Conservation (phyloP, 2,797 vertebrate genomes). For the Kryptopterus vitreolus region DNA sequence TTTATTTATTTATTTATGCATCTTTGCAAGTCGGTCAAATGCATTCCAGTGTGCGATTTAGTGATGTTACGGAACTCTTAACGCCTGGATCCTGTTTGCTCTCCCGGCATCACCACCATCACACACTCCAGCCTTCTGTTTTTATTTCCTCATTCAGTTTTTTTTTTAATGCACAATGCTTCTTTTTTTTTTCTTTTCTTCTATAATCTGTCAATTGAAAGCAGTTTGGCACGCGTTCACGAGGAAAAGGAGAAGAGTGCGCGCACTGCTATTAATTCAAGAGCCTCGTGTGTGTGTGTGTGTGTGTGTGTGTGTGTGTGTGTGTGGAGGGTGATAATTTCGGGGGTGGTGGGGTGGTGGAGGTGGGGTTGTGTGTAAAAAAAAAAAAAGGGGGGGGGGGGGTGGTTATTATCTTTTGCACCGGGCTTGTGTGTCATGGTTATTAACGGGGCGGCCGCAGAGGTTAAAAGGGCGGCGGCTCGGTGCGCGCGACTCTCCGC, state of each 20-base stretch:
- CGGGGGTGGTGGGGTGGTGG: background rate
- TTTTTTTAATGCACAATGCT: background rate
- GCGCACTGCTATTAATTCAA: constrained; percentile 25
- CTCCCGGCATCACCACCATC: background rate
- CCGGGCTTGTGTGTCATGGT: constrained; percentile 55
- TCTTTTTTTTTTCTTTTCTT: no score
- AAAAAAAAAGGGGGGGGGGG: no score
- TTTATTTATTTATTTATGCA: no score
- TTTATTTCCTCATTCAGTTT: no score
- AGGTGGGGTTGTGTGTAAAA: background rate
- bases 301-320: constrained; percentile 9
- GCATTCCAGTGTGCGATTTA: background rate
- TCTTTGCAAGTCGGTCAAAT: background rate
- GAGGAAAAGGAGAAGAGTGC: constrained; percentile 4
- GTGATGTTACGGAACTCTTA: background rate
- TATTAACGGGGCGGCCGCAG: constrained; percentile 54
- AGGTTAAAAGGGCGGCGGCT: constrained; percentile 57
- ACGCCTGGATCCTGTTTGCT: background rate
- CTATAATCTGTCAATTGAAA: background rate
- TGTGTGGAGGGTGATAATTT: constrained; percentile 11
- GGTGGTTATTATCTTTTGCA: constrained; percentile 13
- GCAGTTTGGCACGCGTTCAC: background rate
- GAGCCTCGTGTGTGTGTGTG: constrained; percentile 9
- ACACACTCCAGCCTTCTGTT: background rate
- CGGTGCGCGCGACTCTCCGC: constrained; percentile 13